Evolutionary conservation across 2,113 vertebrate genomes (phyloP), one percentile per base, ranked within the genome.

Genomic region (Rhineura floridana): DNA sequence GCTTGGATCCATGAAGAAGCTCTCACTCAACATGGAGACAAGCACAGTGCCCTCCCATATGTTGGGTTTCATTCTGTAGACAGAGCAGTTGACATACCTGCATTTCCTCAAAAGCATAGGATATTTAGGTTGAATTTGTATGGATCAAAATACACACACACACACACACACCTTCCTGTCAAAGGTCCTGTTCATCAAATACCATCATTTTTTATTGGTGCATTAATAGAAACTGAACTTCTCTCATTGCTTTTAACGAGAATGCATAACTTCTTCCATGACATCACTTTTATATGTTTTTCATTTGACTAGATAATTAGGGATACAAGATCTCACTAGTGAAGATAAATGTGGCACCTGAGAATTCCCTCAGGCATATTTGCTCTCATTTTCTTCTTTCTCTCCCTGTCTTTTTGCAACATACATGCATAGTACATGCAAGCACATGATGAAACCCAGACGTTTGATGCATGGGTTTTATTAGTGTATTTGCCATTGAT

Each of bases 391-490:
- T 94, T 95, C 85, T 94, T 94, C 93, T 94, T 93, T 96, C 93
- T 94, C 93, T 87, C 44, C 39, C 15, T 88, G 9, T 91, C 91
- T 90, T 67, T 83, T 72, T 52, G 46, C 62, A 88, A 92, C 91
- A 91, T 82, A 89, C 89, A 94, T 88, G 87, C 94, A 93, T 2
- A 12, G 85, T 88, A 86, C 95, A 94, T 95, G 96, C 95, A 95
- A 97, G 96, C 95, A 94, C 97, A 94, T 96, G 96, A 92, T n/a
- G n/a, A 91, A 93, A 59, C 94, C 96, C 15, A 73, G 94, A 96
- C 96, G 84, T 90, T 97, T 99, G 98, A 99, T 99, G 98, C 98
- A 99, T 99, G 97, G 97, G 97, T 98, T 99, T 99, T 98, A 99
- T 99, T 99, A 99, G 98, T 97, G 96, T 94, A 85, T 97, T 97